Conservation (phyloP, 92 coral and sea anemone genomes). For the Diadumene lineata region DNA sequence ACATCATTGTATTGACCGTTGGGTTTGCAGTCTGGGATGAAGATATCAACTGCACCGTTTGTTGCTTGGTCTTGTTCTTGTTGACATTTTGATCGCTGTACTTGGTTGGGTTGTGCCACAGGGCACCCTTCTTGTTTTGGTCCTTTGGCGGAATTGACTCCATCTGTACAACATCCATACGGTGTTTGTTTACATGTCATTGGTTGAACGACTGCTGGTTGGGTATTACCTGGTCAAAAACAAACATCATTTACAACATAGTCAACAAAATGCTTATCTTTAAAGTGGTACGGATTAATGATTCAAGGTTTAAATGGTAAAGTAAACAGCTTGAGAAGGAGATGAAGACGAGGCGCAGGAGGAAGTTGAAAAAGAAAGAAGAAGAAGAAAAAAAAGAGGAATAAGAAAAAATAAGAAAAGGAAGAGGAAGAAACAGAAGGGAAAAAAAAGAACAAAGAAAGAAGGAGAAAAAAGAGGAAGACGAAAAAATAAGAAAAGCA, state of each 20-base stretch:
- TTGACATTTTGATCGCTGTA: constrained; percentile 47
- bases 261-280: no score
- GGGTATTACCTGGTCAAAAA: constrained; percentile 46
- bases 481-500: no score
- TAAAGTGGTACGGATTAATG: no score
- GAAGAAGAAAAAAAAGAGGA: no score
- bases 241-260: no score
- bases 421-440: background rate
- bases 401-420: no score
- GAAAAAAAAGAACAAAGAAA: no score
- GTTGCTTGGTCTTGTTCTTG: constrained; percentile 44
- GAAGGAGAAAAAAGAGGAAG: no score
- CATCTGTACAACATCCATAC: constrained; percentile 88
- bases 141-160: constrained; percentile 73
- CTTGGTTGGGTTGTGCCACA: constrained; percentile 4
- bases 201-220: constrained; percentile 28
- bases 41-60: constrained; percentile 59
- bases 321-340: no score
- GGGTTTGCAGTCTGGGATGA: constrained; percentile 74
- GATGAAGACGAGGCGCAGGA: no score
- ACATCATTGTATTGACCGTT: constrained; percentile 69
- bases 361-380: no score
- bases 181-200: constrained; percentile 67
- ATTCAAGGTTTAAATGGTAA: no score
- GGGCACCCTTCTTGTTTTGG: constrained; percentile 87